phyloP scores from a whole-genome alignment of 2,888 invertebrate genomes.

The Mythimna vitellina region DNA sequence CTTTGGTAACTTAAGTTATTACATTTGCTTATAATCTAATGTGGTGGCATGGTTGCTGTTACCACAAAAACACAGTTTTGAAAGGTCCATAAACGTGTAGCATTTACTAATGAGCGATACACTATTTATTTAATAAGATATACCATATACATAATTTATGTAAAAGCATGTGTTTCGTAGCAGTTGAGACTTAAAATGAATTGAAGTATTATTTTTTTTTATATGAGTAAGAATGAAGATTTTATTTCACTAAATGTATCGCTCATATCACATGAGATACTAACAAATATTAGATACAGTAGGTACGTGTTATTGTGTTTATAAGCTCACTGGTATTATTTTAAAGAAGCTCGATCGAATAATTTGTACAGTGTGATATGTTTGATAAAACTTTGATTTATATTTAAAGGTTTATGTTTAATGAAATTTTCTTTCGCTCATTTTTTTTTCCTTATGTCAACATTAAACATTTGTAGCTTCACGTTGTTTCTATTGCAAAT shows the following conservation, averaged over 20 bases:
- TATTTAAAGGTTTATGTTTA: conserved; percentile 7
- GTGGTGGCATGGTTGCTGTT: conserved; percentile 66
- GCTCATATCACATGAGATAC: conserved; percentile 40
- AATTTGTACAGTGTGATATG: conserved; percentile 83
- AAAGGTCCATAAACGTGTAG: conserved; percentile 48
- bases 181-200: conserved; percentile 1
- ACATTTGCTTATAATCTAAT: conserved; percentile 75
- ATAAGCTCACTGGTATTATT: conserved; percentile 54
- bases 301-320: conserved; percentile 37
- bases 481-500: conserved; percentile 27
- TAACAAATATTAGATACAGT: conserved; percentile 41
- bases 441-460: conserved; percentile 4
- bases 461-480: background rate
- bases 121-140: conserved; percentile 24
- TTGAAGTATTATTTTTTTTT: conserved; percentile 1
- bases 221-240: conserved; percentile 12
- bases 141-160: conserved; percentile 3
- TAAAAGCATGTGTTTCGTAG: conserved; percentile 4
- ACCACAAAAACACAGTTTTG: conserved; percentile 49
- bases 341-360: conserved; percentile 70
- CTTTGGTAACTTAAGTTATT: conserved; percentile 88
- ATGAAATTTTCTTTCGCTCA: background rate
- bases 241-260: conserved; percentile 43
- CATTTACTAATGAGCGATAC: conserved; percentile 58
- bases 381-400: conserved; percentile 53